phyloP scores from a whole-genome alignment of 2,797 vertebrate species.

The Semaprochilodus insignis region DNA sequence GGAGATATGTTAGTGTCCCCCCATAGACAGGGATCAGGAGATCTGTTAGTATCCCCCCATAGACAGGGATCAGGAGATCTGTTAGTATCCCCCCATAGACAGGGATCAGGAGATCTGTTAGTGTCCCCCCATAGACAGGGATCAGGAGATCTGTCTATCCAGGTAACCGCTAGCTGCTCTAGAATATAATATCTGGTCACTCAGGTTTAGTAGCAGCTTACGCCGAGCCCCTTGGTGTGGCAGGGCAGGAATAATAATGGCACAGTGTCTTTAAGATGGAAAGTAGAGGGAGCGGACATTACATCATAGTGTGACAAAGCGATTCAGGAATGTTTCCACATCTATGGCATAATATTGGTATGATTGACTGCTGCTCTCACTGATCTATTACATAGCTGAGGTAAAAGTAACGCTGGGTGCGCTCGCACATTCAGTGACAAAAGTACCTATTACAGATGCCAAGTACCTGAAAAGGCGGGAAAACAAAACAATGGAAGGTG shows the following conservation, averaged over 20 bases:
- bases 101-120: no score
- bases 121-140: no score
- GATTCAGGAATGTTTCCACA: constrained; percentile 29
- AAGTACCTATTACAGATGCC: neutral
- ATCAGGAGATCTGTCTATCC: no score
- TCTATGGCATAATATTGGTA: constrained; percentile 6
- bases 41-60: no score
- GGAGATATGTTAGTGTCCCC: no score
- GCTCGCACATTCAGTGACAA: neutral
- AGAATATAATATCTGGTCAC: no score
- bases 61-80: no score
- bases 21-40: no score
- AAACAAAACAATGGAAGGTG: constrained; percentile 36
- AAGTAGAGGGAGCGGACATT: constrained; percentile 28
- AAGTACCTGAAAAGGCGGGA: neutral
- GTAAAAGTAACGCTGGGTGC: constrained; percentile 1
- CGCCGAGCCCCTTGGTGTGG: neutral
- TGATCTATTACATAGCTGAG: neutral
- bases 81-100: no score
- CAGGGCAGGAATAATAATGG: constrained; percentile 10
- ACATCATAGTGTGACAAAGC: neutral
- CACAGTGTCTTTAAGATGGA: neutral
- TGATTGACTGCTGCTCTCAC: constrained; percentile 2
- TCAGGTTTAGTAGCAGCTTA: no score
- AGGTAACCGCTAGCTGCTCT: no score